Evolutionary conservation across 1,140 invertebrate genomes (phyloP), one percentile per base, ranked within the genome.

Genomic region (Temnothorax curvispinosus): DNA sequence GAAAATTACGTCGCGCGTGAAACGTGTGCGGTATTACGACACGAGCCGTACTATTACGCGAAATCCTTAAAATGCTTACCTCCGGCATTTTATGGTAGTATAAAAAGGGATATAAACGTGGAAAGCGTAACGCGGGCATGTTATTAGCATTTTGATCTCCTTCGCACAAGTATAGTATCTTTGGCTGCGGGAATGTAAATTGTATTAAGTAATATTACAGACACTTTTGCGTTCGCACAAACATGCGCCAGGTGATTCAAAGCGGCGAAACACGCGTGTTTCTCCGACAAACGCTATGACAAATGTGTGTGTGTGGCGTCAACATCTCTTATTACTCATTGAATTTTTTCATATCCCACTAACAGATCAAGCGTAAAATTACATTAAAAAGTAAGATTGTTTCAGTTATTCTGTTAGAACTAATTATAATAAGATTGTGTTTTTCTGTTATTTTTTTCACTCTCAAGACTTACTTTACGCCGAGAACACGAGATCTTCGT

Each of bases 1-100:
- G 77, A 90, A 90, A 90, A 90, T 89, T 90, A 72, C 77, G 71
- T 54, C 87, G 80, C 38, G 56, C 82, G 11, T 50, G 41, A 75
- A 64, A 27, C 60, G 41, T 56, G 41, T 56, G 62, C 76, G 54
- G 38, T 21, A 58, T 88, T 69, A 87, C 75, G 38, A 54, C 52
- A 60, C 50, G 21, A 35, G 15, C 18, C 41, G 13, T 15, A 18
- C 54, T 64, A 69, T 74, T 87, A 88, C 56, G 38, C 47, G 56
- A 50, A n/a, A 41, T 77, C 56, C 32, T 77, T 60, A 50, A 77
- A 85, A 60, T 56, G 27, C 50, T 41, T 38, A 64, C 76, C 72
- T 69, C 47, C 13, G 21, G 50, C 85, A 11, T 47, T 27, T 27
- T 38, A 11, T 32, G n/a, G 4, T 13, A 9, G 6, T 50, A 9